phyloP scores from a whole-genome alignment of 2,888 invertebrate species.

The Ichneumon xanthorius region DNA sequence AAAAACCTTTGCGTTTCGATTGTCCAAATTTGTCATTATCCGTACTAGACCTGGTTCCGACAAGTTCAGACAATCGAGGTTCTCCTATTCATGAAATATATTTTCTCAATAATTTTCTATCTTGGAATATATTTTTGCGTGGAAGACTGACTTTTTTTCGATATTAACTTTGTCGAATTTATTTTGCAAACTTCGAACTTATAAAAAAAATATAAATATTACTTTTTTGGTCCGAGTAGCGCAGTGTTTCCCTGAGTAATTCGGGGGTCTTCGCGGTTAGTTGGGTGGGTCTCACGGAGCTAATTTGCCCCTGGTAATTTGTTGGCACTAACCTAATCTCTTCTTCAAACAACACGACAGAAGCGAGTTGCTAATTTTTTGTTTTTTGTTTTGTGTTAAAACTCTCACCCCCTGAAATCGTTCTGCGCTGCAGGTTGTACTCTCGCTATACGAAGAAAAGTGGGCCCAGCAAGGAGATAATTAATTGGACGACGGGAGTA shows the following conservation, averaged over 20 bases:
- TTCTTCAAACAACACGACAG: neutral
- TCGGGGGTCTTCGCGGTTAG: neutral
- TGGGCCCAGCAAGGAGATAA: slow-evolving; percentile 51
- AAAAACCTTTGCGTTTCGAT: neutral
- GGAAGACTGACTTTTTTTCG: too few relatives aligned
- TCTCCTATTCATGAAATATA: too few relatives aligned
- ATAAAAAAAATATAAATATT: neutral
- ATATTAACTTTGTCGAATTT: neutral
- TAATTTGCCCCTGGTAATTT: slow-evolving; percentile 11
- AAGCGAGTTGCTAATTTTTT: slow-evolving; percentile 1
- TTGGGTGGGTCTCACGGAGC: neutral
- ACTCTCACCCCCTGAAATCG: slow-evolving; percentile 14
- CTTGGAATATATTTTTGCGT: too few relatives aligned
- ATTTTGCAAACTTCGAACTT: neutral
- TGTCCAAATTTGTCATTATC: neutral
- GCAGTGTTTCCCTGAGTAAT: neutral
- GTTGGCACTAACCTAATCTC: neutral
- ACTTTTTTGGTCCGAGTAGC: neutral
- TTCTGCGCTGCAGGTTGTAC: slow-evolving; percentile 10
- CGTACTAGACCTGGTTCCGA: neutral
- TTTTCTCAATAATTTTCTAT: too few relatives aligned
- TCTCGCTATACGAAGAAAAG: slow-evolving; percentile 19
- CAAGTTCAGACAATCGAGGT: too few relatives aligned
- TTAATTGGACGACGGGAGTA: slow-evolving; percentile 69
- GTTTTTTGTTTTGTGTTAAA: slow-evolving; percentile 6